Evolutionary conservation across 2,888 invertebrate genomes (phyloP).

Genomic region (Sylvicola fuscatus): DNA sequence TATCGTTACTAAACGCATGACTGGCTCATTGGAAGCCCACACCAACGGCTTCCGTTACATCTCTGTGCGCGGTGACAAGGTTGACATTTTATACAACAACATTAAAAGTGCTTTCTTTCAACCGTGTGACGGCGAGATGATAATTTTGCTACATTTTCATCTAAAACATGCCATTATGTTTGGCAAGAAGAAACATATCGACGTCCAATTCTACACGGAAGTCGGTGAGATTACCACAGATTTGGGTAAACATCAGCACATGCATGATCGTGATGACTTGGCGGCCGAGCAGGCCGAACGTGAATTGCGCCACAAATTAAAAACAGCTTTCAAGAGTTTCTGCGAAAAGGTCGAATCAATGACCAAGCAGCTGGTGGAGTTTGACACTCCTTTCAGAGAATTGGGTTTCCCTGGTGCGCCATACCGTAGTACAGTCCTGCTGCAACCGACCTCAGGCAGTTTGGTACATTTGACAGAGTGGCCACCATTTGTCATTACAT

Average conservation of each 20-base stretch:
- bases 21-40: constrained; percentile 85
- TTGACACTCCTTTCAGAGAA: constrained; percentile 96
- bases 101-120: constrained; percentile 99
- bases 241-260: constrained; percentile 97
- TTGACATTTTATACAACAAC: constrained; percentile 97
- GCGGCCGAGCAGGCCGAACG: constrained; percentile 97
- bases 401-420: constrained; percentile 96
- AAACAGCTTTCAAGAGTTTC: constrained; percentile 95
- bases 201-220: constrained; percentile 99
- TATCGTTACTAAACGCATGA: constrained; percentile 91
- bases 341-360: constrained; percentile 90
- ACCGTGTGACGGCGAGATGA: constrained; percentile 99
- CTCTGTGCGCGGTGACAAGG: constrained; percentile 98
- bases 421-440: constrained; percentile 81
- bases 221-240: constrained; percentile 99
- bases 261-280: constrained; percentile 98
- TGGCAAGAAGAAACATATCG: constrained; percentile 97
- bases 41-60: constrained; percentile 93
- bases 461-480: constrained; percentile 94
- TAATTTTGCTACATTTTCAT: constrained; percentile 96
- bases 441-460: constrained; percentile 97
- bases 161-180: constrained; percentile 98
- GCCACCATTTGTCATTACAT: constrained; percentile 96
- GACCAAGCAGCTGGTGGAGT: constrained; percentile 94
- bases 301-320: constrained; percentile 88